A percentile compares a stretch with the other conserved stretches of the same genome.
Conservation (phyloP, 2,888 invertebrate species). For the Amphipoea oculea region DNA sequence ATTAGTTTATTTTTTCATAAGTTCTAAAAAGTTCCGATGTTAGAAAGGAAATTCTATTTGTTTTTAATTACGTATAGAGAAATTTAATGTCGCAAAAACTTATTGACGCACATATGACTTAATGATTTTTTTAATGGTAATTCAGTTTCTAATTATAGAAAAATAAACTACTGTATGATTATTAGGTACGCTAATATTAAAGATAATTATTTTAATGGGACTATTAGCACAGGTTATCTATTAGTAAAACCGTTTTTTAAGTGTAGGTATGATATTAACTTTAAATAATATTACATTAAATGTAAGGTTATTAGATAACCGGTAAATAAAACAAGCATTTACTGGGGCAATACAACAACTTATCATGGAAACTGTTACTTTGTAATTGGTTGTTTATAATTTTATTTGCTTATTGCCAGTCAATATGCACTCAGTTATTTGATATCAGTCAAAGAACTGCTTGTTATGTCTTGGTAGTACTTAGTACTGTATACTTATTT, state of each 20-base stretch:
- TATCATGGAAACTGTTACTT: conserved; percentile 35
- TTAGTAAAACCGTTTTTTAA: background rate
- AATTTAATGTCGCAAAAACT: background rate
- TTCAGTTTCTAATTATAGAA: conserved; percentile 1
- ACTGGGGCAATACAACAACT: conserved; percentile 22
- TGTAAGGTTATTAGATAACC: conserved; percentile 21
- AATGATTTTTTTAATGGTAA: background rate
- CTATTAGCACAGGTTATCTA: conserved; percentile 40
- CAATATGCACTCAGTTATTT: conserved; percentile 37
- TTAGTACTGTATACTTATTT: conserved; percentile 43
- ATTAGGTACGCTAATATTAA: conserved; percentile 13
- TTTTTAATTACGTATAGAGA: background rate
- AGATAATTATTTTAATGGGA: conserved; percentile 35
- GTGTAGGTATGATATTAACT: background rate
- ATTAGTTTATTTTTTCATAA: background rate
- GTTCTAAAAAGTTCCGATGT: background rate
- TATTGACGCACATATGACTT: background rate
- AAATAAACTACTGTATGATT: conserved; percentile 22
- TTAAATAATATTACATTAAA: conserved; percentile 9
- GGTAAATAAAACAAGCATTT: conserved; percentile 36
- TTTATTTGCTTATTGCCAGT: conserved; percentile 39
- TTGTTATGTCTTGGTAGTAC: conserved; percentile 26
- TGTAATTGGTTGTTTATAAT: conserved; percentile 40
- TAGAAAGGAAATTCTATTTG: background rate
- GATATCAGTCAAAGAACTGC: conserved; percentile 39